phyloP scores from a whole-genome alignment of 1,140 invertebrate genomes.

The Onthophagus taurus region DNA sequence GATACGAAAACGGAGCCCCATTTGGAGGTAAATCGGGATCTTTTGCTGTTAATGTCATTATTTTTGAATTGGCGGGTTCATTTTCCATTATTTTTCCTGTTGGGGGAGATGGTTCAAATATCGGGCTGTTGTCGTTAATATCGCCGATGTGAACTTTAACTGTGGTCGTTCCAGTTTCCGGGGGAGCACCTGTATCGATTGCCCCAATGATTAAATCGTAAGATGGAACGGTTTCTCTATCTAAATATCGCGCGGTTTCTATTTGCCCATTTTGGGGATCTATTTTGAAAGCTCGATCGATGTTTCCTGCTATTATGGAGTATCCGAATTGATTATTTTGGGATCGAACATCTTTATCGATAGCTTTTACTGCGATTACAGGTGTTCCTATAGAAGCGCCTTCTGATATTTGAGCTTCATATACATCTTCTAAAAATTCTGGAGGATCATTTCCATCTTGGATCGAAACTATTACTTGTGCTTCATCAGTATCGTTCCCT shows the following conservation, averaged over 20 bases:
- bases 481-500: conserved; percentile 92
- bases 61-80: conserved; percentile 70
- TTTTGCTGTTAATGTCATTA: conserved; percentile 74
- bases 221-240: conserved; percentile 67
- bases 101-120: conserved; percentile 62
- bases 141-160: conserved; percentile 72
- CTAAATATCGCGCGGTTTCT: conserved; percentile 63
- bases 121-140: conserved; percentile 88
- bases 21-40: conserved; percentile 90
- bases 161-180: conserved; percentile 77
- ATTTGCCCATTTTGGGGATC: conserved; percentile 77
- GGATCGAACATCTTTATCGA: conserved; percentile 83
- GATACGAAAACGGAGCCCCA: conserved; percentile 80
- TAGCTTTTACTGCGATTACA: conserved; percentile 71
- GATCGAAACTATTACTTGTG: conserved; percentile 84
- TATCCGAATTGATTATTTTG: conserved; percentile 90
- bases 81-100: conserved; percentile 79
- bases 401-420: conserved; percentile 71
- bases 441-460: conserved; percentile 95
- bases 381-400: conserved; percentile 59
- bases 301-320: conserved; percentile 78
- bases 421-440: conserved; percentile 69
- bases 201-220: conserved; percentile 82
- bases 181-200: conserved; percentile 77
- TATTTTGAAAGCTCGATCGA: conserved; percentile 76